Percentiles rank a stretch among this genome's conserved stretches.
Evolutionary conservation across 2,888 invertebrate species (phyloP).

Genomic region (Drosophila mettleri): DNA sequence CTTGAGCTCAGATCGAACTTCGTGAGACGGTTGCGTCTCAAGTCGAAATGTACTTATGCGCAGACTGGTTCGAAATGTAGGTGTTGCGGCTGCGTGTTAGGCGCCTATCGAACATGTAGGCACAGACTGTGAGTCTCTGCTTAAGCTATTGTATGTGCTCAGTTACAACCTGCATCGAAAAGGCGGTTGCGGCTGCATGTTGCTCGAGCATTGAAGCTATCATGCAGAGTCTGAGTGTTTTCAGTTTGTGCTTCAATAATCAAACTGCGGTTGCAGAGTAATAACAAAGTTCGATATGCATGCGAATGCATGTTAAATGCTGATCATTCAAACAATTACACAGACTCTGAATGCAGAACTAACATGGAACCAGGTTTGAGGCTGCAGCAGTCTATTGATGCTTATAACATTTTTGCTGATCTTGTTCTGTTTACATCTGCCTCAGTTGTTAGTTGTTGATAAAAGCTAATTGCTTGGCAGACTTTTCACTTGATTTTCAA

Average conservation of each 20-base stretch:
- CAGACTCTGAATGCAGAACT: background rate
- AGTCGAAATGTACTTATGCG: background rate
- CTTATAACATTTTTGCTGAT: background rate
- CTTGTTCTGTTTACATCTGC: background rate
- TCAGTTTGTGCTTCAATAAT: too few species aligned
- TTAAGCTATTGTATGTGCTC: background rate
- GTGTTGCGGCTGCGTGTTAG: background rate
- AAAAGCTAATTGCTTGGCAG: conserved; percentile 1
- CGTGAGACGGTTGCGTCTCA: background rate
- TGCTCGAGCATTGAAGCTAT: background rate
- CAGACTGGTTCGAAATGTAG: background rate
- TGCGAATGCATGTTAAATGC: background rate
- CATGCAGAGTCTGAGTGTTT: background rate
- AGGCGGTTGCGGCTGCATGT: conserved; percentile 12
- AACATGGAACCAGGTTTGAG: background rate
- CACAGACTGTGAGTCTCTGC: background rate
- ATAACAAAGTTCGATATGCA: background rate
- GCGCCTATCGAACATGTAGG: background rate
- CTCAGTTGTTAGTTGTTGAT: background rate
- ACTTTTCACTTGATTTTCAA: conserved; percentile 2
- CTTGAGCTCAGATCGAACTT: conserved; percentile 9
- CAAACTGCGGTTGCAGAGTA: too few species aligned
- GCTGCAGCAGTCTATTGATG: background rate
- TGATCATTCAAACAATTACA: background rate
- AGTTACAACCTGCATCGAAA: conserved; percentile 7